Base-by-base conservation (phyloP, 2,113 vertebrate genomes). In the Semnopithecus entellus region DNA sequence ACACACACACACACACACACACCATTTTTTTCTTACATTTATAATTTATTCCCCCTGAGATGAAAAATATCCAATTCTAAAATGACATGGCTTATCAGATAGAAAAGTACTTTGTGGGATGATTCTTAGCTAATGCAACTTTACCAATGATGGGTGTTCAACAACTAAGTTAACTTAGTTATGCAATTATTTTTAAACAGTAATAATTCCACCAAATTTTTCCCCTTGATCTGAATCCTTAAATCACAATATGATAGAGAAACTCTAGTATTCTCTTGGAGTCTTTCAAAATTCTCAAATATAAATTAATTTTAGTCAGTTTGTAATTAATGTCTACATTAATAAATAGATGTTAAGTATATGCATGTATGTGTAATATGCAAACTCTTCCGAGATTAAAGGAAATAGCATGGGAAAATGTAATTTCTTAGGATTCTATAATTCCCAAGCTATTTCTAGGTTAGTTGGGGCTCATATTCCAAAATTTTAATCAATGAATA, bases 401-500 rank as follows among this genome's bases (percentile, higher is more conserved):
- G 76, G 3, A 87, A 90, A 73, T 70, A 72, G 8, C 32, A 66
- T 57, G 2, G 76, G 20, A 87, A 96, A 83, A 91, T 52, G 45
- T 76, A 94, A 68, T 27, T 90, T 70, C 43, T 55, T 80, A 75
- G 16, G 8, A 52, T 18, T 73, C 6, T 88, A 27, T 57, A 88
- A 84, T 70, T 90, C 11, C 66, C 86, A 18, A 80, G 64, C 86
- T 70, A 84, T 66, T 83, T 52, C 14, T 2, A 79, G 83, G 23
- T 90, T 92, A 78, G 11, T 75, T 38, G 25, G 2, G 20, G 10
- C n/a, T 59, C 35, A 80, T 73, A 80, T 20, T 27, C 61, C 72
- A 90, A 90, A 72, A 23, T 78, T 92, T 93, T 85, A 81, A 75
- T 80, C 40, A 97, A 45, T 55, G 38, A 75, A 66, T 79, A 84